phyloP scores from a whole-genome alignment of 2,888 invertebrate genomes.

The Lasioglossum oenotherae region DNA sequence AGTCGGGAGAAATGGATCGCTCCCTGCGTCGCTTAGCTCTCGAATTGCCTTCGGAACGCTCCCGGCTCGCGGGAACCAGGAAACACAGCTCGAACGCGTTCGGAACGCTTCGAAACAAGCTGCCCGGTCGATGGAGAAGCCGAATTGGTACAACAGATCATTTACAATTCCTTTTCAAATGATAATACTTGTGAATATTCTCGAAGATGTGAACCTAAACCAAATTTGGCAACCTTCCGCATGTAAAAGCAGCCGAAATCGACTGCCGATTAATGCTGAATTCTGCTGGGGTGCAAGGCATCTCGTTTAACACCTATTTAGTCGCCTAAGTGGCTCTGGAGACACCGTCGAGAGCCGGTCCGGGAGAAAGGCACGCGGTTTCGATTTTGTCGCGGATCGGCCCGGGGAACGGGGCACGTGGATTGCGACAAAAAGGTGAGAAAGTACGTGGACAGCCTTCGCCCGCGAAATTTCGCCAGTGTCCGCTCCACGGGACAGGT shows the following conservation, averaged over 20 bases:
- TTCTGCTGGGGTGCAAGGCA: background rate
- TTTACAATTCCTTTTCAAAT: background rate
- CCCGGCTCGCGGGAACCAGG: background rate
- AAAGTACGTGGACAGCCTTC: conserved; percentile 38
- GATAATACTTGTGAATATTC: background rate
- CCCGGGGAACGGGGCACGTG: conserved; percentile 26
- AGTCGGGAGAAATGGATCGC: conserved; percentile 7
- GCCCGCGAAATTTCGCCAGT: conserved; percentile 48
- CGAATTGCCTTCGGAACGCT: background rate
- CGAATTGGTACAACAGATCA: background rate
- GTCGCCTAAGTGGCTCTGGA: background rate
- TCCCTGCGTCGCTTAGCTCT: background rate
- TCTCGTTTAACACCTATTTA: background rate
- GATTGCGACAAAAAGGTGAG: conserved; percentile 48
- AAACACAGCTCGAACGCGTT: background rate
- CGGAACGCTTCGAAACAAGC: background rate
- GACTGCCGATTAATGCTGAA: background rate
- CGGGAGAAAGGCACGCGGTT: conserved; percentile 16
- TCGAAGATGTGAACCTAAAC: background rate
- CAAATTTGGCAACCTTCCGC: too few relatives aligned
- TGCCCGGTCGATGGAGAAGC: background rate
- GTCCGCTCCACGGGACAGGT: conserved; percentile 13
- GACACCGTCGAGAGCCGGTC: background rate
- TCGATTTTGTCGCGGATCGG: conserved; percentile 30
- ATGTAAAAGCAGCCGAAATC: background rate